Percentiles rank a stretch among this genome's conserved stretches.
Evolutionary conservation across 2,113 vertebrate genomes (phyloP).

Genomic region (Willisornis vidua): DNA sequence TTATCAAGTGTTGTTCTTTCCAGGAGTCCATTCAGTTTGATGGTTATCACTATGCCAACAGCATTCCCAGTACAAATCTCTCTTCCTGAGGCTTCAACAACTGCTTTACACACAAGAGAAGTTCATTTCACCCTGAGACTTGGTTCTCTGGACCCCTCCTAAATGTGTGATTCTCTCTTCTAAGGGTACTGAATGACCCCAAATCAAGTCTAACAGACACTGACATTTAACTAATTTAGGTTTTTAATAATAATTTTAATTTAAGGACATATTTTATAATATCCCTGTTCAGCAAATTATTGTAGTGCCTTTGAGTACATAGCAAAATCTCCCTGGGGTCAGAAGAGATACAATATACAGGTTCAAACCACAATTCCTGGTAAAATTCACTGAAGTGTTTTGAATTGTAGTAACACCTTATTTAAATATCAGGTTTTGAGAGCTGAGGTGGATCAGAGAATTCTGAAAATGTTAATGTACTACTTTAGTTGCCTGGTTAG

Average conservation of each 20-base stretch:
- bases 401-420: background rate
- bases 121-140: background rate
- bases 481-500: background rate
- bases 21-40: slow-evolving; percentile 69
- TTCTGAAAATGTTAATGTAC: background rate
- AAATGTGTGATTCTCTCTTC: background rate
- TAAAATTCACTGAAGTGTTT: background rate
- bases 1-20: slow-evolving; percentile 72
- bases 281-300: background rate
- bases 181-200: background rate
- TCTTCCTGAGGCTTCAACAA: slow-evolving; percentile 1
- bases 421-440: background rate
- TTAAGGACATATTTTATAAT: background rate
- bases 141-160: background rate
- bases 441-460: background rate
- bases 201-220: background rate
- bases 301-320: background rate
- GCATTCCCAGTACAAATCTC: slow-evolving; percentile 44
- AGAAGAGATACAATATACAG: background rate
- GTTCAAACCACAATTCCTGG: background rate
- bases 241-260: background rate
- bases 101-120: background rate
- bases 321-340: background rate
- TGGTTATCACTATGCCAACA: slow-evolving; percentile 59
- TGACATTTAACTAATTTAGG: background rate